phyloP scores from a whole-genome alignment of 1,140 invertebrate genomes.

The Magallana angulata region DNA sequence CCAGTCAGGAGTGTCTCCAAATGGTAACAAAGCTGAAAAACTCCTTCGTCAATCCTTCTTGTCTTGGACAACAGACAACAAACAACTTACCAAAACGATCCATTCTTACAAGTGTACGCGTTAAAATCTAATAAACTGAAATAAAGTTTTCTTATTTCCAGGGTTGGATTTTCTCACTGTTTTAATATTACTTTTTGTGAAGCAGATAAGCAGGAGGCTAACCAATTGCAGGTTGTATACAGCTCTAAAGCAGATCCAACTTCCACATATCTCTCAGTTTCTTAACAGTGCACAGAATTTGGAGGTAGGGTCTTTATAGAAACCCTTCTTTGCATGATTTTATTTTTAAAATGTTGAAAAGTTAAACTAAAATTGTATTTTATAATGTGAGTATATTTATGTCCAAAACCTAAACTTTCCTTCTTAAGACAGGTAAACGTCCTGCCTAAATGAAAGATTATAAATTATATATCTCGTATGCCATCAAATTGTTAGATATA shows the following conservation, averaged over 20 bases:
- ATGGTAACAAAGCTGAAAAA: background rate
- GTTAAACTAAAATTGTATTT: background rate
- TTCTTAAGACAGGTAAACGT: background rate
- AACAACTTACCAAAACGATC: background rate
- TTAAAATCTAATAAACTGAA: background rate
- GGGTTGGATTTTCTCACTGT: background rate
- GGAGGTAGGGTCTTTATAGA: background rate
- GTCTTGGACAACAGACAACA: background rate
- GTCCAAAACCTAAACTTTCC: too few species aligned
- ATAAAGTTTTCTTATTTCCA: background rate
- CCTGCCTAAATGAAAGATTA: background rate
- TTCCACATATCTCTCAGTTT: background rate
- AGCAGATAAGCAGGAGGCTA: constrained; percentile 12
- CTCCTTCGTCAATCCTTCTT: background rate
- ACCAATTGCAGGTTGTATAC: background rate
- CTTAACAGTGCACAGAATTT: background rate
- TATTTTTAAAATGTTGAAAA: background rate
- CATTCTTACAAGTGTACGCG: background rate
- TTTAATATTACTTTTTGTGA: background rate
- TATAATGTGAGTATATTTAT: background rate
- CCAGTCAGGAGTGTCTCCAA: background rate
- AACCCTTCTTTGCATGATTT: background rate
- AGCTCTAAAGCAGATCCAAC: background rate
- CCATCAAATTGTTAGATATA: background rate
- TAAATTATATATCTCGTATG: background rate